Conservation (phyloP, 2,113 vertebrate genomes). For the Tympanuchus pallidicinctus region DNA sequence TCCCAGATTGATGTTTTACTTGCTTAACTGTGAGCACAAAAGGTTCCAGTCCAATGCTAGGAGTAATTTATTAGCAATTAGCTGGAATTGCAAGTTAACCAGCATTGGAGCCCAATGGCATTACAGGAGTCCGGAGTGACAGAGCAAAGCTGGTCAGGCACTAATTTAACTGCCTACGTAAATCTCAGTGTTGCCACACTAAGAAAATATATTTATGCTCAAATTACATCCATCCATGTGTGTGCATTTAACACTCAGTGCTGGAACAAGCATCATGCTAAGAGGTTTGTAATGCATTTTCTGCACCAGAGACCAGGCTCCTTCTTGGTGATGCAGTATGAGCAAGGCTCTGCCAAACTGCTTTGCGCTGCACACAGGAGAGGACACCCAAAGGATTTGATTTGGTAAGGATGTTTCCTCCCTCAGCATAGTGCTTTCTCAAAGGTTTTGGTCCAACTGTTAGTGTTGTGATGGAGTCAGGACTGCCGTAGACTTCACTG, state of each 20-base stretch:
- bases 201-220: neutral
- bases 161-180: neutral
- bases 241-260: neutral
- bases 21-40: neutral
- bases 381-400: neutral
- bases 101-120: neutral
- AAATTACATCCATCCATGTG: neutral
- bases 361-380: neutral
- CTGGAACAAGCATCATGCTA: neutral
- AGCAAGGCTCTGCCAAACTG: neutral
- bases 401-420: neutral
- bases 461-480: neutral
- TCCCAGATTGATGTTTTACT: neutral
- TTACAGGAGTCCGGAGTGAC: neutral
- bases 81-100: neutral
- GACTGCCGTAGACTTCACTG: neutral
- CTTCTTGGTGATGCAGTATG: neutral
- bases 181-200: neutral
- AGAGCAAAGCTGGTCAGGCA: neutral
- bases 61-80: neutral
- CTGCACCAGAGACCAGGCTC: neutral
- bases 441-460: neutral
- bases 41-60: neutral
- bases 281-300: neutral
- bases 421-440: neutral